Evolutionary conservation across 2,888 invertebrate species (phyloP).

Genomic region (Micoletzkya japonica): DNA sequence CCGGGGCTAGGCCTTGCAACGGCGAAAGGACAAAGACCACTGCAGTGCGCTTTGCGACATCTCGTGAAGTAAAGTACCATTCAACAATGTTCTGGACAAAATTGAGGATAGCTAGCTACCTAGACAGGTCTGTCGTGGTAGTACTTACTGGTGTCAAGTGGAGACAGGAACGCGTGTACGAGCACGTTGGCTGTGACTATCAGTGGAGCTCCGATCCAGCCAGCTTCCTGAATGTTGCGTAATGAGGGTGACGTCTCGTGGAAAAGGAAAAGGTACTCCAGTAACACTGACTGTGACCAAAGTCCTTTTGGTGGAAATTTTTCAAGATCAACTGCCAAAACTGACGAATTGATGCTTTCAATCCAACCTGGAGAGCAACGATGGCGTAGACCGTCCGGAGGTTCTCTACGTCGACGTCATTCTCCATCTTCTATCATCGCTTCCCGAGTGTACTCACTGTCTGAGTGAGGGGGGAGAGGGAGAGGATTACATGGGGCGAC

Average conservation of each 20-base stretch:
- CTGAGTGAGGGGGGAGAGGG: not conserved
- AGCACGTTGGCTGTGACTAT: constrained; percentile 28
- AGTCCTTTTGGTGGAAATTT: not conserved
- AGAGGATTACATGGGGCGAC: not conserved
- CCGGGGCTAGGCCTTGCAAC: no score
- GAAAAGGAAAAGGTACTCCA: not conserved
- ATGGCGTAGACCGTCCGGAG: constrained; percentile 23
- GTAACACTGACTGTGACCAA: not conserved
- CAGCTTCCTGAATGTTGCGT: constrained; percentile 12
- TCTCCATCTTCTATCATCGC: not conserved
- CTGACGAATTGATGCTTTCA: not conserved
- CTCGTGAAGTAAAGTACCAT: no score
- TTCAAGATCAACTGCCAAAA: not conserved
- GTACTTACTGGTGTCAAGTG: constrained; percentile 18
- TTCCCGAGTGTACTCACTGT: not conserved
- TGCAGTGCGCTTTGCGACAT: no score
- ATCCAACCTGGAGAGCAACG: constrained; percentile 18
- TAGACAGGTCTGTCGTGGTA: no score
- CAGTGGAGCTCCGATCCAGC: constrained; percentile 27
- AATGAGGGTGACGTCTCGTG: not conserved
- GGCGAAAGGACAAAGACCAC: no score
- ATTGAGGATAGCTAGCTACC: no score
- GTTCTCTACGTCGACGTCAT: constrained; percentile 23
- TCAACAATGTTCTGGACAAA: no score
- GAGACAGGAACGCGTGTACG: constrained; percentile 22